These are phyloP conservation scores for Kryptopterus vitreolus DNA, from an alignment of 2,797 vertebrate genomes.

Conservation along the genomic window DNA sequence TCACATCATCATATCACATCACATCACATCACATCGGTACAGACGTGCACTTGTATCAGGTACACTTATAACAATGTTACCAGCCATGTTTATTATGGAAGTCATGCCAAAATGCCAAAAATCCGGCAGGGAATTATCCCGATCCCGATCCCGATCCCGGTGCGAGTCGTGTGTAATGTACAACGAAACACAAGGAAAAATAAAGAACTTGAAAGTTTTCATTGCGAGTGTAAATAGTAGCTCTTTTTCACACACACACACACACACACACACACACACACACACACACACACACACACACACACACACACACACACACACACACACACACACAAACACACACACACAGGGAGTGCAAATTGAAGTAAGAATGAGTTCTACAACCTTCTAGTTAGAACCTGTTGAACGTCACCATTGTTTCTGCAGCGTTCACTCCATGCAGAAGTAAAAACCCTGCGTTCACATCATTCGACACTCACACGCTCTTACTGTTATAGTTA, in stretches of 20 bases:
- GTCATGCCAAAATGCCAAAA: slow-evolving; percentile 6
- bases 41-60: slow-evolving; percentile 36
- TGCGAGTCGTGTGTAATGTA: no score
- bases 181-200: slow-evolving; percentile 12
- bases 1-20: no score
- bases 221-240: neutral
- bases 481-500: no score
- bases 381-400: no score
- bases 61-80: slow-evolving; percentile 50
- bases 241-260: slow-evolving; percentile 3
- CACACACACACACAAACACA: slow-evolving; percentile 4
- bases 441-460: no score
- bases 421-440: no score
- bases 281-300: neutral
- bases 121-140: neutral
- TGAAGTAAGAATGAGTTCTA: no score
- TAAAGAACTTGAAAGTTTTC: slow-evolving; percentile 27
- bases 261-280: neutral
- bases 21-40: neutral
- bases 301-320: neutral
- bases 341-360: no score
- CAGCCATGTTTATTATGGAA: slow-evolving; percentile 13
- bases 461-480: no score
- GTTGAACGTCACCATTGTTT: no score
- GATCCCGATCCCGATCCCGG: neutral